Conservation (phyloP, 2,888 invertebrate species). For the Drosophila setosimentum region DNA sequence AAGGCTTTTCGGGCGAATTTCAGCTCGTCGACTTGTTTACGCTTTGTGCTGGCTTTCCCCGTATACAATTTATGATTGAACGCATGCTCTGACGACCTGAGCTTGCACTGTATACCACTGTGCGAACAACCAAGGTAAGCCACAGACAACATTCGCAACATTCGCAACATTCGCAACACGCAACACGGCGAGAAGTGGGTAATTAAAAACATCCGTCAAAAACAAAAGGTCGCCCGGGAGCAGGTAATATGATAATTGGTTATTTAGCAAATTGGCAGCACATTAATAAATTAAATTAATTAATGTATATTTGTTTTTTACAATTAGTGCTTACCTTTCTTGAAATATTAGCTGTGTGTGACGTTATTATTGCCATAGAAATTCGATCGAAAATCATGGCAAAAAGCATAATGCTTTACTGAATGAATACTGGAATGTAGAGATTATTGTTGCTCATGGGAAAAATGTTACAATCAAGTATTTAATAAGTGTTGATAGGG, state of each 20-base stretch:
- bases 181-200: background rate
- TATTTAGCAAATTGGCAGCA: background rate
- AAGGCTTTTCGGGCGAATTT: slow-evolving; percentile 65
- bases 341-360: background rate
- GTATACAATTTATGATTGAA: slow-evolving; percentile 76
- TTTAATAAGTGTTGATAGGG: background rate
- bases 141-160: background rate
- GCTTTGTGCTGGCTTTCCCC: slow-evolving; percentile 69
- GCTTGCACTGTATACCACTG: slow-evolving; percentile 5
- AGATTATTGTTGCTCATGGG: background rate
- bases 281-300: background rate
- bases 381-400: background rate
- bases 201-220: slow-evolving; percentile 4
- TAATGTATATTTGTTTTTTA: background rate
- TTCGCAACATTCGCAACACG: too few relatives aligned
- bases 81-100: slow-evolving; percentile 45
- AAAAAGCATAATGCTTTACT: background rate
- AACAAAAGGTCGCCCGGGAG: background rate
- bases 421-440: too few relatives aligned
- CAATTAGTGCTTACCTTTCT: background rate
- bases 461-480: background rate
- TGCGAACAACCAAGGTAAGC: background rate
- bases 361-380: background rate
- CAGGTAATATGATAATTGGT: background rate
- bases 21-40: slow-evolving; percentile 77